Percentiles rank a stretch among this genome's conserved stretches.
Conservation (phyloP, 1,140 invertebrate species). For the Drosophila oshimai region DNA sequence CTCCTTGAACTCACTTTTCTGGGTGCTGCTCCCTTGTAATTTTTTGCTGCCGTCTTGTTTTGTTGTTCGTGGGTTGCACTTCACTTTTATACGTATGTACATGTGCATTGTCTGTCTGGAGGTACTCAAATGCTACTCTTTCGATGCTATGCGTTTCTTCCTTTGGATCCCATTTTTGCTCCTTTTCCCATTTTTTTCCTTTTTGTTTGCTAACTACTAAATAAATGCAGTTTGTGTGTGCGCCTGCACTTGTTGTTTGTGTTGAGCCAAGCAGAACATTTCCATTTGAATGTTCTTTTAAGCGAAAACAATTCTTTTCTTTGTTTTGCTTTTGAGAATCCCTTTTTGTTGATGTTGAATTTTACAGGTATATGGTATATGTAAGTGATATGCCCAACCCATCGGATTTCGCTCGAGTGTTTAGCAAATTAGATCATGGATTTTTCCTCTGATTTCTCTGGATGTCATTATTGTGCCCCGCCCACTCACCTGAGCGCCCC, state of each 20-base stretch:
- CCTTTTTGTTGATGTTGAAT: not conserved
- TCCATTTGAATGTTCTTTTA: constrained; percentile 81
- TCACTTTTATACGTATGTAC: constrained; percentile 68
- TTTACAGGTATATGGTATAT: constrained; percentile 46
- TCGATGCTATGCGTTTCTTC: constrained; percentile 27
- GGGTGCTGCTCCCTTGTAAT: constrained; percentile 9
- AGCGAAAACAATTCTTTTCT: constrained; percentile 80
- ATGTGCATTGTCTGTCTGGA: constrained; percentile 62
- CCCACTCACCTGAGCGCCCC: constrained; percentile 37
- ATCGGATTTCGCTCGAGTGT: constrained; percentile 22
- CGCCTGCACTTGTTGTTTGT: constrained; percentile 77
- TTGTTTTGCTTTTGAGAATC: constrained; percentile 70
- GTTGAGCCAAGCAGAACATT: constrained; percentile 80
- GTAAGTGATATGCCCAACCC: not conserved
- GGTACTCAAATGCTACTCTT: constrained; percentile 69
- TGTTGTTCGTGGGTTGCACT: constrained; percentile 27
- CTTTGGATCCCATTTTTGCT: constrained; percentile 18
- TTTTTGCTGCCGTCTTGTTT: constrained; percentile 31
- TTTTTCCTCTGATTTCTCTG: constrained; percentile 59
- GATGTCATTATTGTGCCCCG: constrained; percentile 62
- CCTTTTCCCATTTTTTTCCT: constrained; percentile 26
- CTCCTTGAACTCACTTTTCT: not conserved
- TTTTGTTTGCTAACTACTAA: constrained; percentile 71
- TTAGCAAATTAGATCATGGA: constrained; percentile 75
- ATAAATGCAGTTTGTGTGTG: constrained; percentile 77